Evolutionary conservation across 2,797 vertebrate genomes (phyloP), one percentile per base, ranked within the genome.

Genomic region (Arnoldichthys spilopterus): DNA sequence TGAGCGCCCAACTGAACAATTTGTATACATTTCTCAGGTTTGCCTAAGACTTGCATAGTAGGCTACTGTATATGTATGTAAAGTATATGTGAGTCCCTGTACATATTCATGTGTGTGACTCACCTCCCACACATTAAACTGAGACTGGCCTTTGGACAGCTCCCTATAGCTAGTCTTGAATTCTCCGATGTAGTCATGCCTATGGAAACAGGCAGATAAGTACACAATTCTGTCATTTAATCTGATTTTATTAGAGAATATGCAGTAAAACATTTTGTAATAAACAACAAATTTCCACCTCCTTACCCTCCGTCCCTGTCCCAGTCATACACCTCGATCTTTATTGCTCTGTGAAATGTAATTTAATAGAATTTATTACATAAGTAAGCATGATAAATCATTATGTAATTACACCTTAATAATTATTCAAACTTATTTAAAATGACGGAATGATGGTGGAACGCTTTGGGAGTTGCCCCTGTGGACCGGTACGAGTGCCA

Each of bases 161-260:
- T 99, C 97, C 86, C 96, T 96, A 90, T 98, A 99, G 90, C 96
- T 98, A 87, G 96, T 98, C 87, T 96, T 97, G 92, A 99, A 99
- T 91, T 99, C 96, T 5, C 98, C 98, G 0, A 99, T 99, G 84
- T 98, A 99, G 91, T 99, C 98, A 77, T 99, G 98, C 82, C 98
- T 99, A 86, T 72, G 68, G 85, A 78, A 49, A 74, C 34, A 37
- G 53, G 83, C 34, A 82, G 8, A 80, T 64, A 28, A 30, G 56
- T 28, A 67, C 8, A 26, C 47, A 75, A 26, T 11, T 73, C 43
- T 51, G 47, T 69, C 28, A 26, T 18, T 61, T 16, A 18, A 28
- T 32, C 37, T 61, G n/a, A 22, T 1, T 30, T 54, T 20, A 47
- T 47, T 37, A 7, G 7, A 32, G 45, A 13, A 20, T 68, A 34